These are phyloP conservation scores for Zelostemma sp. DNA, from an alignment of 1,140 invertebrate genomes.

Conservation along the genomic window DNA sequence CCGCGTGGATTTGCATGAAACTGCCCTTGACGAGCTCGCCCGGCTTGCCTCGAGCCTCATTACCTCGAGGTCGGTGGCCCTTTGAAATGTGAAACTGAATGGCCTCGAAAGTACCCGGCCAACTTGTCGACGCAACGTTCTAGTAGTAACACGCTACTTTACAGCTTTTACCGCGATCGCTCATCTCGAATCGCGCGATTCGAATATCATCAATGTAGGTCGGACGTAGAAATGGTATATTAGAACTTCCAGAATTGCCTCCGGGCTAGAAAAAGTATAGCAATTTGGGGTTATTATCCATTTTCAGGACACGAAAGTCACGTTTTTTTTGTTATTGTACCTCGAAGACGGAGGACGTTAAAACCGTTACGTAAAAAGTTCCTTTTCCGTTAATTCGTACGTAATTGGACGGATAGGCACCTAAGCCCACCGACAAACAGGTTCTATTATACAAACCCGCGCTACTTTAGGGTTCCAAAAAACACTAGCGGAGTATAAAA, in stretches of 20 bases:
- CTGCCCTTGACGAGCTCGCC: conserved; percentile 51
- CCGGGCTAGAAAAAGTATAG: conserved; percentile 50
- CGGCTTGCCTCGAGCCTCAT: conserved; percentile 52
- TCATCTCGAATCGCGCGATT: conserved; percentile 40
- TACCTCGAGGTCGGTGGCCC: conserved; percentile 34
- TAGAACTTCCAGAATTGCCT: conserved; percentile 8
- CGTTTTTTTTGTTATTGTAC: no score
- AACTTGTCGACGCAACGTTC: conserved; percentile 20
- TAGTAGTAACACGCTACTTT: not conserved
- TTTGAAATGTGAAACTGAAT: conserved; percentile 3
- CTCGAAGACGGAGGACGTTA: no score
- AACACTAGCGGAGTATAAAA: no score
- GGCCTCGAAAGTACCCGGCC: conserved; percentile 4
- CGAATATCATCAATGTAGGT: conserved; percentile 7
- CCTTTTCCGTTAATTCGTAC: conserved; percentile 58
- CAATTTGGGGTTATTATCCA: conserved; percentile 69
- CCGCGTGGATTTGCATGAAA: conserved; percentile 60
- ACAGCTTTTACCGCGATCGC: conserved; percentile 24
- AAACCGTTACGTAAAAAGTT: not conserved
- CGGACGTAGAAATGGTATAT: no score
- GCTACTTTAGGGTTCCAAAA: conserved; percentile 24
- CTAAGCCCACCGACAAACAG: conserved; percentile 34
- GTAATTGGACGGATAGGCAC: conserved; percentile 56
- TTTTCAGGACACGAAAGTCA: conserved; percentile 42
- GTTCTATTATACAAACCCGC: conserved; percentile 41